A percentile compares a stretch with the other conserved stretches of the same genome.
Conservation (phyloP, 2,113 vertebrate genomes). For the Catharus minimus region DNA sequence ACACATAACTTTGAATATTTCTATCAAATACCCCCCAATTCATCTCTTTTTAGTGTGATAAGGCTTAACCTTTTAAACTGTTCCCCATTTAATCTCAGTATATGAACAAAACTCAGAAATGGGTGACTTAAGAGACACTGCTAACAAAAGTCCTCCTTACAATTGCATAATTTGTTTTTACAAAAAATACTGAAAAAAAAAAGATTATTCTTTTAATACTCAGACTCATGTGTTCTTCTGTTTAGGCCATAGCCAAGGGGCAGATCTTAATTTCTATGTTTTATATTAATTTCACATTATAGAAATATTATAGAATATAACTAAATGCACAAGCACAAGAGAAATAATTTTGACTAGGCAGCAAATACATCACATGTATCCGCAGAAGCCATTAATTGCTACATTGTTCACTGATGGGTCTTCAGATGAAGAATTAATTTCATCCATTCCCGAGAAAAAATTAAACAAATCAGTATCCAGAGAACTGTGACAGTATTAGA, state of each 20-base stretch:
- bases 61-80: not conserved
- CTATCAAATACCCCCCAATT: not conserved
- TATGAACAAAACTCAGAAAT: not conserved
- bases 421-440: not conserved
- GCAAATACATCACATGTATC: not conserved
- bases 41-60: not conserved
- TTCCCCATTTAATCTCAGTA: not conserved
- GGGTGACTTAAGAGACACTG: not conserved
- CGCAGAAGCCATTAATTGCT: not conserved
- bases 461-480: not conserved
- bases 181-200: not conserved
- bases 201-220: not conserved
- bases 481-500: not conserved
- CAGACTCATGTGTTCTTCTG: not conserved
- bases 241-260: not conserved
- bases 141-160: not conserved
- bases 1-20: not conserved
- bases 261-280: not conserved
- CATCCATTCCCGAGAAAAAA: not conserved
- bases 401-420: not conserved
- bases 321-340: not conserved
- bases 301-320: not conserved
- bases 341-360: not conserved
- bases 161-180: not conserved
- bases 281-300: not conserved